Conservation (phyloP, 1,140 invertebrate genomes). For the Drosophila bocqueti region DNA sequence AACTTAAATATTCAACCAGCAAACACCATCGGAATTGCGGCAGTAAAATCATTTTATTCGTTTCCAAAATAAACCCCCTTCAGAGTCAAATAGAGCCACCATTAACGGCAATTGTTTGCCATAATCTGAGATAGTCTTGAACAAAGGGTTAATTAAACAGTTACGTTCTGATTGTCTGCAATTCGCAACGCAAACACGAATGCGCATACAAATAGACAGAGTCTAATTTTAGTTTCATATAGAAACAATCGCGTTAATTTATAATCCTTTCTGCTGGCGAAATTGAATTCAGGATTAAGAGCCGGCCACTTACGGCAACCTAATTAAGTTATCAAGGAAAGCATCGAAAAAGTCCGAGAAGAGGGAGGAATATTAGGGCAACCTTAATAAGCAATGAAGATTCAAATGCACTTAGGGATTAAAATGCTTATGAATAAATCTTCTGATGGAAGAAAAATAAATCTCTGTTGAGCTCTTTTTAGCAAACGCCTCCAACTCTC, state of each 20-base stretch:
- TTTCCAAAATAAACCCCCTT: constrained; percentile 15
- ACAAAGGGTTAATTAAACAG: constrained; percentile 69
- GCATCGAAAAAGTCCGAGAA: neutral
- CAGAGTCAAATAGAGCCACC: constrained; percentile 35
- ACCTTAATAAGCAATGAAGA: neutral
- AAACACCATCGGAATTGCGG: constrained; percentile 35
- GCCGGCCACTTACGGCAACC: constrained; percentile 9
- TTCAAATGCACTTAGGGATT: constrained; percentile 4
- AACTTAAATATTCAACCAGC: constrained; percentile 58
- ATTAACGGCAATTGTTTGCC: constrained; percentile 61
- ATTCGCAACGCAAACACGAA: constrained; percentile 11
- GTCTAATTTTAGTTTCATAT: constrained; percentile 4
- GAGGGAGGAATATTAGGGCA: neutral
- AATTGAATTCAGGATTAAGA: constrained; percentile 38
- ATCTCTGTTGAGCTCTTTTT: neutral
- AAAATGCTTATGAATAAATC: constrained; percentile 10
- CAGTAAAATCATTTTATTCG: constrained; percentile 30
- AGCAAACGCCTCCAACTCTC: neutral
- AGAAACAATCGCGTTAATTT: constrained; percentile 48
- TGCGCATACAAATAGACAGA: neutral
- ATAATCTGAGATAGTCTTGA: constrained; percentile 37
- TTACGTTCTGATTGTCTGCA: constrained; percentile 40
- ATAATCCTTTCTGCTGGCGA: constrained; percentile 29
- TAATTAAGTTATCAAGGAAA: constrained; percentile 19
- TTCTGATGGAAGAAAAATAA: neutral